Evolutionary conservation across 2,888 invertebrate genomes (phyloP).

Genomic region (Meganola albula): DNA sequence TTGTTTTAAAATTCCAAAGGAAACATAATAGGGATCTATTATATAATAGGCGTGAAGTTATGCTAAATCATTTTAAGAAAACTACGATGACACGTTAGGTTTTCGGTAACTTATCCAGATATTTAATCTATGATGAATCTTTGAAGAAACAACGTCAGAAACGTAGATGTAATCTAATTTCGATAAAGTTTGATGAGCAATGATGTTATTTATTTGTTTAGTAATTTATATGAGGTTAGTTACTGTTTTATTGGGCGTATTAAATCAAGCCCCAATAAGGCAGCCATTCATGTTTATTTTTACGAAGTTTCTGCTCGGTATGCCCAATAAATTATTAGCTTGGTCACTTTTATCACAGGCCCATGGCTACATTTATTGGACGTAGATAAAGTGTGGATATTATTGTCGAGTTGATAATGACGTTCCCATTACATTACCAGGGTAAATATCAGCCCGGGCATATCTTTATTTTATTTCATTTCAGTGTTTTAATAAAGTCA

Average conservation of each 20-base stretch:
- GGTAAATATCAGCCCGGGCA: too few species aligned
- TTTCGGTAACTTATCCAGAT: too few species aligned
- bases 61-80: too few species aligned
- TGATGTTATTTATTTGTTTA: slow-evolving; percentile 76
- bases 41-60: too few species aligned
- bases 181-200: slow-evolving; percentile 69
- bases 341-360: slow-evolving; percentile 75
- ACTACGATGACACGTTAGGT: too few species aligned
- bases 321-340: slow-evolving; percentile 73
- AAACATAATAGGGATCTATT: too few species aligned
- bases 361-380: slow-evolving; percentile 61
- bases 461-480: too few species aligned
- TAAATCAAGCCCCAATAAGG: slow-evolving; percentile 78
- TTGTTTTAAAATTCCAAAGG: too few species aligned
- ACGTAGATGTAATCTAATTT: slow-evolving; percentile 40
- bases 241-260: slow-evolving; percentile 75
- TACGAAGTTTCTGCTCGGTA: slow-evolving; percentile 74
- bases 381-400: slow-evolving; percentile 50
- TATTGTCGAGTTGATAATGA: slow-evolving; percentile 8
- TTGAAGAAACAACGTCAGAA: slow-evolving; percentile 41
- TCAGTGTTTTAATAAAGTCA: too few species aligned
- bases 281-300: slow-evolving; percentile 78
- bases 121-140: too few species aligned
- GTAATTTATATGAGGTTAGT: slow-evolving; percentile 78
- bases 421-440: too few species aligned